A percentile compares a stretch with the other conserved stretches of the same genome.
Conservation (phyloP, 2,797 vertebrate species). For the Hephaestus fuliginosus region DNA sequence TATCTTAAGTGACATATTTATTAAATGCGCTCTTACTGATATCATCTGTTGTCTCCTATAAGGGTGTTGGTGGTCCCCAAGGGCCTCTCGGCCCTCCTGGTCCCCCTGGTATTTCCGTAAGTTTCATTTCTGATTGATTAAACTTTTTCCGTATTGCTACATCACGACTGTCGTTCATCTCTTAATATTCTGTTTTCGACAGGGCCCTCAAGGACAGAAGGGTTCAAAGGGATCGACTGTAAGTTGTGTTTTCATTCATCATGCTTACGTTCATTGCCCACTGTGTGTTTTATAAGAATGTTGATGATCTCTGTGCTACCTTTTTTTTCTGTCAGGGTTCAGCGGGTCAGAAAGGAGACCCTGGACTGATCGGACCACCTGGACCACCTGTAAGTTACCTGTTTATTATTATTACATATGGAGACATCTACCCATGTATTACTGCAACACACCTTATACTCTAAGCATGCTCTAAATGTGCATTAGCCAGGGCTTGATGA, state of each 20-base stretch:
- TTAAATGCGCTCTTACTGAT: conserved; percentile 26
- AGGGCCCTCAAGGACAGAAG: conserved; percentile 96
- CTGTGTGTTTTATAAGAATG: not conserved
- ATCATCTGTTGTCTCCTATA: conserved; percentile 31
- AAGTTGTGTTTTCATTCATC: conserved; percentile 77
- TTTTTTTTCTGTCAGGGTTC: conserved; percentile 86
- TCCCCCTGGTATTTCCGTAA: conserved; percentile 96
- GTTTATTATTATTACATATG: not conserved
- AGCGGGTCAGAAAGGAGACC: conserved; percentile 95
- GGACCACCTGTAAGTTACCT: conserved; percentile 92
- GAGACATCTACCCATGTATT: not conserved
- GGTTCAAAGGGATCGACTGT: conserved; percentile 95
- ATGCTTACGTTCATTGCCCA: not conserved
- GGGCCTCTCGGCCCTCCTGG: conserved; percentile 97
- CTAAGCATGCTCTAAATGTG: not conserved
- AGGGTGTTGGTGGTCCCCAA: conserved; percentile 89
- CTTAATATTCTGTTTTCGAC: conserved; percentile 20
- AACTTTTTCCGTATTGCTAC: not conserved
- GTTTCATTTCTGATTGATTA: conserved; percentile 62
- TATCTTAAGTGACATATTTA: not conserved
- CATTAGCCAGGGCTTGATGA: too few relatives aligned
- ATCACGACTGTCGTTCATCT: conserved; percentile 15
- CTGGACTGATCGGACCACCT: conserved; percentile 92
- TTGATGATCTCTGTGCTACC: not conserved
- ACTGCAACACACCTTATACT: not conserved